phyloP scores from a whole-genome alignment of 2,797 vertebrate genomes.

The Poeciliopsis turneri region DNA sequence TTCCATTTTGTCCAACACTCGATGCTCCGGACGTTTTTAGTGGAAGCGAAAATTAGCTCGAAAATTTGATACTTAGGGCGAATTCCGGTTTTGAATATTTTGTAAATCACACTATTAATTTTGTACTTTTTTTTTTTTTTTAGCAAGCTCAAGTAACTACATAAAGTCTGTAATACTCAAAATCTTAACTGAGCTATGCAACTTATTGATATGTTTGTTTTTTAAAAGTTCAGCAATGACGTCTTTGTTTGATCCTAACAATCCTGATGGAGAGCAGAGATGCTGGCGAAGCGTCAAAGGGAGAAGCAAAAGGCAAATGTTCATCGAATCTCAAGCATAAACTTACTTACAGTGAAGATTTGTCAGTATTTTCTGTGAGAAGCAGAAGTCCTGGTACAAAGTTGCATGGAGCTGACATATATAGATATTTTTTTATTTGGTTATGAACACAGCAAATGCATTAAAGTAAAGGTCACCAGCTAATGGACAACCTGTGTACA shows the following conservation, averaged over 20 bases:
- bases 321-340: constrained; percentile 17
- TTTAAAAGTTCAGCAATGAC: not conserved
- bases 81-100: not conserved
- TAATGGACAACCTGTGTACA: constrained; percentile 41
- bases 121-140: not conserved
- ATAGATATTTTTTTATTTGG: constrained; percentile 12
- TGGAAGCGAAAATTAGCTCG: not conserved
- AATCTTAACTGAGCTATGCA: not conserved
- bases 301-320: not conserved
- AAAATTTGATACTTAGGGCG: not conserved
- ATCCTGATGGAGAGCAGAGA: not conserved
- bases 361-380: constrained; percentile 29
- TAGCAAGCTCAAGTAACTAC: not conserved
- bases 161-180: not conserved
- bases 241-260: not conserved
- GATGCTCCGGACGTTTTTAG: not conserved
- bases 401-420: constrained; percentile 18
- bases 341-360: constrained; percentile 13
- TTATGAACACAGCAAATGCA: constrained; percentile 61
- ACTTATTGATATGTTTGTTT: not conserved
- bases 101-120: not conserved
- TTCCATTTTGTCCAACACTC: not conserved
- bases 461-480: constrained; percentile 66
- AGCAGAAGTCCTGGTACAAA: constrained; percentile 19
- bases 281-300: not conserved